Conservation (phyloP, 2,888 invertebrate species). For the Dryobota labecula region DNA sequence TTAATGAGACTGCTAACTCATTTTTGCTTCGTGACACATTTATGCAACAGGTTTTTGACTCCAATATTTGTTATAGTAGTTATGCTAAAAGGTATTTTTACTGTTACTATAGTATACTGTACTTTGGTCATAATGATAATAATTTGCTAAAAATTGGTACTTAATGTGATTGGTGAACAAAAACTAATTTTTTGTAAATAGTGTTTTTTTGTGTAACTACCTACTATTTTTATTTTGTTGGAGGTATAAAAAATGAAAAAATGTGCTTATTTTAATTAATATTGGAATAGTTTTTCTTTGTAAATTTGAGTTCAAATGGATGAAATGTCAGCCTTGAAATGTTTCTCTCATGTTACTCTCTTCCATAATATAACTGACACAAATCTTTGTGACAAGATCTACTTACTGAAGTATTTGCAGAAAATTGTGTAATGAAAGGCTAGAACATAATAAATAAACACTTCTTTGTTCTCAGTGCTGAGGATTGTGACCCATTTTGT, state of each 20-base stretch:
- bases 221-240: background rate
- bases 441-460: background rate
- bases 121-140: background rate
- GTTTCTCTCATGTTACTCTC: too few relatives aligned
- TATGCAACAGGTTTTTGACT: conserved; percentile 49
- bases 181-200: background rate
- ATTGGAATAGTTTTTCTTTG: background rate
- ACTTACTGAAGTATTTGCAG: background rate
- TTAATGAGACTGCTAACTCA: conserved; percentile 40
- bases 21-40: conserved; percentile 34
- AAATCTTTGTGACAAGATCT: background rate
- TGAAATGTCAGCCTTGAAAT: background rate
- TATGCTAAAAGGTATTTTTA: conserved; percentile 38
- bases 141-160: background rate
- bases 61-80: conserved; percentile 25
- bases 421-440: background rate
- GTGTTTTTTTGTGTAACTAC: background rate
- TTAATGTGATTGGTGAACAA: conserved; percentile 1
- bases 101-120: conserved; percentile 20
- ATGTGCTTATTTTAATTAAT: background rate
- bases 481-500: background rate
- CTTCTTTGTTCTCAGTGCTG: background rate
- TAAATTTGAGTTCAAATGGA: background rate
- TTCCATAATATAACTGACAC: background rate
- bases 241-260: background rate